These are phyloP conservation scores for Gari tellinella DNA, from an alignment of 2,888 invertebrate genomes.

Conservation along the genomic window DNA sequence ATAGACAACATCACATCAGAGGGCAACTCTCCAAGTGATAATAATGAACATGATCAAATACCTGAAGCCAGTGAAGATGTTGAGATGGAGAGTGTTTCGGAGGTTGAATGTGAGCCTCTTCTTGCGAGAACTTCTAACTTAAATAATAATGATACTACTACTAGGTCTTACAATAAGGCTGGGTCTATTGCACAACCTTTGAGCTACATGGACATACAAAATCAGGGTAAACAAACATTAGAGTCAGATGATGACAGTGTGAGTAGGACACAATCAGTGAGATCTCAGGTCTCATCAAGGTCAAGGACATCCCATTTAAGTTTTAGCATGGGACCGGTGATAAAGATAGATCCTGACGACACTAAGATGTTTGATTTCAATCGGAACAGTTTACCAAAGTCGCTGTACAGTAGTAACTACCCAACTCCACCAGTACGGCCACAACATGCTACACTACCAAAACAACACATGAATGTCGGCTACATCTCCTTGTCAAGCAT, in stretches of 20 bases:
- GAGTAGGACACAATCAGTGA: constrained; percentile 30
- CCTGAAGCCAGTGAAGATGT: too few relatives aligned
- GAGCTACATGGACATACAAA: too few relatives aligned
- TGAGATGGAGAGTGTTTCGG: too few relatives aligned
- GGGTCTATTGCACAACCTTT: too few relatives aligned
- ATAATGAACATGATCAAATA: too few relatives aligned
- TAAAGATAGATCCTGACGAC: constrained; percentile 48
- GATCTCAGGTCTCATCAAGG: constrained; percentile 40
- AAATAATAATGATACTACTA: too few relatives aligned
- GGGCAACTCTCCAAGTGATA: too few relatives aligned
- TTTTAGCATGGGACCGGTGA: constrained; percentile 37
- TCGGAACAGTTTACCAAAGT: constrained; percentile 16
- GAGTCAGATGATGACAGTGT: constrained; percentile 30
- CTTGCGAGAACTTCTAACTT: too few relatives aligned
- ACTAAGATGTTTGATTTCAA: not conserved
- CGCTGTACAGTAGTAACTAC: not conserved
- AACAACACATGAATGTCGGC: constrained; percentile 24
- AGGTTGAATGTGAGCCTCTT: too few relatives aligned
- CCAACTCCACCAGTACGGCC: not conserved
- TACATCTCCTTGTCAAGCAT: constrained; percentile 45
- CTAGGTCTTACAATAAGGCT: too few relatives aligned
- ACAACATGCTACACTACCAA: not conserved
- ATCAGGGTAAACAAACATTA: too few relatives aligned
- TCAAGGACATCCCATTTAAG: constrained; percentile 46
- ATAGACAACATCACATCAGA: too few relatives aligned